These are phyloP conservation scores for Litocranius walleri DNA, from an alignment of 2,113 vertebrate genomes.

Conservation along the genomic window DNA sequence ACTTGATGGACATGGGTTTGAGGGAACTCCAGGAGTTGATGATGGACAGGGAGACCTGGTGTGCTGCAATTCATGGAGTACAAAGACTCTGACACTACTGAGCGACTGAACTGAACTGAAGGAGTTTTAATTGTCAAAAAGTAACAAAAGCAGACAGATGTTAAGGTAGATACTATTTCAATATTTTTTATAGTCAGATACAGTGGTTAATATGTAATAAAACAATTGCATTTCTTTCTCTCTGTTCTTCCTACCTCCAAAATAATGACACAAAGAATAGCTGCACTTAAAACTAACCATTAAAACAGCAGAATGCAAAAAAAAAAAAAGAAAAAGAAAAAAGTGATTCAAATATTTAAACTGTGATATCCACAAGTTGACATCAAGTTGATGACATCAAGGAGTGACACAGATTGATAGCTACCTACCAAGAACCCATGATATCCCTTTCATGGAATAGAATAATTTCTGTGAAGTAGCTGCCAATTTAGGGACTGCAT, in stretches of 20 bases:
- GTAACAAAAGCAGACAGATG: neutral
- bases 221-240: neutral
- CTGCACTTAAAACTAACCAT: neutral
- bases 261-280: neutral
- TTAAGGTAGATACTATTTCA: neutral
- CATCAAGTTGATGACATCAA: neutral
- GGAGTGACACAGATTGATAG: neutral
- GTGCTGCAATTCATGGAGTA: no score
- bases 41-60: no score
- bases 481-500: neutral
- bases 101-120: neutral
- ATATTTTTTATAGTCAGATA: neutral
- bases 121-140: neutral
- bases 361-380: neutral
- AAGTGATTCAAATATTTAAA: neutral
- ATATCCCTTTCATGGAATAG: neutral
- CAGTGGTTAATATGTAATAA: neutral
- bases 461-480: neutral
- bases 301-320: neutral
- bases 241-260: neutral
- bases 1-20: no score
- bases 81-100: no score
- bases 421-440: rapidly evolving
- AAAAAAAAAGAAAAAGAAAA: neutral
- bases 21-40: no score